These are phyloP conservation scores for Rhadinocentrus ornatus DNA, from an alignment of 2,797 vertebrate species.

Conservation along the genomic window DNA sequence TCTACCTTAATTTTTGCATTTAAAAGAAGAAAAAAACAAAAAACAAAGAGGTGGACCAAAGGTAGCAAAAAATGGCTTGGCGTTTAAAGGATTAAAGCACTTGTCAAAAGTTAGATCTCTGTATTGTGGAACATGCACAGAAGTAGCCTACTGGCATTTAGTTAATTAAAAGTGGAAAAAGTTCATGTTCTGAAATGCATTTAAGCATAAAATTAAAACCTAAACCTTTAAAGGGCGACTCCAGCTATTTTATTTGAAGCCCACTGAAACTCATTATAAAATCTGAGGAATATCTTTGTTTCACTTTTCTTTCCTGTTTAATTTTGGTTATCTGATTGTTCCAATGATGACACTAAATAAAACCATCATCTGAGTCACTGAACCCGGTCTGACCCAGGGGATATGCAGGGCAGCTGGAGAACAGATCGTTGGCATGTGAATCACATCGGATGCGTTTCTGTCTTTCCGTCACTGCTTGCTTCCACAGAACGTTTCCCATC, in stretches of 20 bases:
- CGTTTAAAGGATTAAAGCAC: no score
- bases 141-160: no score
- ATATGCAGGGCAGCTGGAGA: constrained; percentile 62
- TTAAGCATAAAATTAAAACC: no score
- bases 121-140: no score
- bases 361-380: constrained; percentile 36
- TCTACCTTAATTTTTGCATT: no score
- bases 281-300: not conserved
- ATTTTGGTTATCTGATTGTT: constrained; percentile 24
- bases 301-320: constrained; percentile 12
- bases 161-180: no score
- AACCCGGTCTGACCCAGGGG: constrained; percentile 53
- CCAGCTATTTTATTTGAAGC: not conserved
- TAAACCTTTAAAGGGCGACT: not conserved
- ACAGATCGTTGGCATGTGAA: constrained; percentile 65
- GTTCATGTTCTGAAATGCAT: no score
- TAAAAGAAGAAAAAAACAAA: no score
- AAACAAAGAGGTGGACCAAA: no score
- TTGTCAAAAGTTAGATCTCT: no score
- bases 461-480: constrained; percentile 70
- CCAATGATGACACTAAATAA: constrained; percentile 14
- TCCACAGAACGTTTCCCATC: constrained; percentile 64
- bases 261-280: not conserved
- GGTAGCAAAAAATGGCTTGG: no score
- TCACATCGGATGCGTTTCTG: constrained; percentile 65